Base-by-base conservation (phyloP, 2,888 invertebrate genomes). In the Prenolepis imparis region DNA sequence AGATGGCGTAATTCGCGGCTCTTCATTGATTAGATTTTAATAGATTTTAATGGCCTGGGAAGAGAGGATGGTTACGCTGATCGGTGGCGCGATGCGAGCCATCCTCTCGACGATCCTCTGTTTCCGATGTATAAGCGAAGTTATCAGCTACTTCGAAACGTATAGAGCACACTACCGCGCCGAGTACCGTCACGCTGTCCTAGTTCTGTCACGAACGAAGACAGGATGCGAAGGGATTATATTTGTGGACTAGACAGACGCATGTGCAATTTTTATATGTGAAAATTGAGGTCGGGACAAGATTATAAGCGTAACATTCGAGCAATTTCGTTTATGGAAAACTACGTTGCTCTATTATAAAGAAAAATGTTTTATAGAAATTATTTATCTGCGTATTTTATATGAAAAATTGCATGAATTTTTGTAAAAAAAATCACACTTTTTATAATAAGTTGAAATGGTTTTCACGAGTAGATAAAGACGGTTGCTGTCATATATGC, bases 11-110 rank as follows among this genome's bases (percentile, higher is more conserved):
- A 78, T 72, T 78, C 78, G 72, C 21, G 59, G n/a, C 73, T 36
- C 57, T 78, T 78, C 73, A 80, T 80, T 78, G 70, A 78, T 78
- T 78, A 59, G 72, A 59, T 80, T 80, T 72, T 80, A 80, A 80
- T 80, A 73, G 32, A 70, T 59, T 44, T 72, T 59, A 28, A 28
- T 24, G n/a, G 44, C 41, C n/a, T 8, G 21, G 24, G 39, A n/a
- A 32, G 11, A 6, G 11, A 18, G 70, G 21, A 11, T 5, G 21
- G 21, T 9, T 15, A 28, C 21, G 11, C 9, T 44, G 18, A 48
- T 59, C 44, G 72, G 36, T 52, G 39, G 36, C 6, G 78, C 70
- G 52, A 41, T n/a, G 36, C 24, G n/a, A 66, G 39, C 0, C 21
- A 28, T 3, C 28, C 72, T 70, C 78, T 72, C 73, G 78, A 70